Conservation (phyloP, 2,888 invertebrate genomes). For the Priocnemis perturbator region DNA sequence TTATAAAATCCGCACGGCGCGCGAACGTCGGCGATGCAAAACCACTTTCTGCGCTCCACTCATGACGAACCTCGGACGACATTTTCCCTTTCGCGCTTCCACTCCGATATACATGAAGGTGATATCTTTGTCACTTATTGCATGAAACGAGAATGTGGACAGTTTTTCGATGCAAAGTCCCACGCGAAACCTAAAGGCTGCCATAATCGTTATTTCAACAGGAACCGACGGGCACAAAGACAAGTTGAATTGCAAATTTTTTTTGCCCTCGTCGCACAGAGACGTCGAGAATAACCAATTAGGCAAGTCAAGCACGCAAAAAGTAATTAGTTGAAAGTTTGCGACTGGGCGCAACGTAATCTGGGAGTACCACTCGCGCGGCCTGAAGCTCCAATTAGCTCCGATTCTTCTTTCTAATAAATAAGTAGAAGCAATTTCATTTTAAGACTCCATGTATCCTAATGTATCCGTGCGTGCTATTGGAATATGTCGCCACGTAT, state of each 20-base stretch:
- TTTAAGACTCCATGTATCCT: constrained; percentile 7
- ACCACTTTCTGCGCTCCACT: no score
- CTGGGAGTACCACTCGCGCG: constrained; percentile 28
- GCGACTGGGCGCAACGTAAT: constrained; percentile 34
- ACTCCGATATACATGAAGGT: no score
- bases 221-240: constrained; percentile 24
- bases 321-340: constrained; percentile 47
- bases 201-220: constrained; percentile 35
- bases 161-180: no score
- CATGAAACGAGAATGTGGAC: no score
- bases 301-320: constrained; percentile 39
- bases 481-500: no score
- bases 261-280: constrained; percentile 16
- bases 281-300: constrained; percentile 43
- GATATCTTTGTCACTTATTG: no score
- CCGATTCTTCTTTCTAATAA: constrained; percentile 23
- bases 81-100: no score
- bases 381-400: constrained; percentile 42
- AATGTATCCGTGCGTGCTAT: background rate
- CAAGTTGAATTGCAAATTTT: constrained; percentile 28
- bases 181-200: no score
- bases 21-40: no score
- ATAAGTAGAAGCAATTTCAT: constrained; percentile 27
- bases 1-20: no score
- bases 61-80: no score